Evolutionary conservation across 2,888 invertebrate genomes (phyloP).

Genomic region (Ophonus ardosiacus): DNA sequence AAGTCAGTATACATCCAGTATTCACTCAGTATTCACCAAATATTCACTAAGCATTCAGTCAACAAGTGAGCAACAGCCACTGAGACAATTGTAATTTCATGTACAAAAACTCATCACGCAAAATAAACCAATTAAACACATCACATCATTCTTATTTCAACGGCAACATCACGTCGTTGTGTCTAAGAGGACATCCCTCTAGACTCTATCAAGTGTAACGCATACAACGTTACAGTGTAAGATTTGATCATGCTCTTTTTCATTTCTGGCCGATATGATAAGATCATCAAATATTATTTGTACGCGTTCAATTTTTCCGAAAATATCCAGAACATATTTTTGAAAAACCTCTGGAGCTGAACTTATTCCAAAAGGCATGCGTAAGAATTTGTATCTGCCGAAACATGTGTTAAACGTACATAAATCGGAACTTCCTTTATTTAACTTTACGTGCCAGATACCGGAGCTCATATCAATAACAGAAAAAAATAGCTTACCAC

Average conservation of each 20-base stretch:
- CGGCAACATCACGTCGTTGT: too few relatives aligned
- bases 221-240: too few relatives aligned
- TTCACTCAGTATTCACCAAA: too few relatives aligned
- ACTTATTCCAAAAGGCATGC: constrained; percentile 65
- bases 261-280: constrained; percentile 62
- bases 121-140: too few relatives aligned
- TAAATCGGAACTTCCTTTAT: constrained; percentile 59
- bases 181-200: too few relatives aligned
- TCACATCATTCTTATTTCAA: too few relatives aligned
- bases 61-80: too few relatives aligned
- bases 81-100: too few relatives aligned
- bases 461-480: constrained; percentile 62
- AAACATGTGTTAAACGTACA: constrained; percentile 64
- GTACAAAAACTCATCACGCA: too few relatives aligned
- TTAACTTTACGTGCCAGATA: constrained; percentile 65
- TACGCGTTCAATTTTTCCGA: constrained; percentile 52
- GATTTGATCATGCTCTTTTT: constrained; percentile 65
- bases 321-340: constrained; percentile 60
- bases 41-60: too few relatives aligned
- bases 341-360: constrained; percentile 66
- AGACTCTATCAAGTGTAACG: too few relatives aligned
- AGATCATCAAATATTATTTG: constrained; percentile 62
- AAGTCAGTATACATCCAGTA: too few relatives aligned
- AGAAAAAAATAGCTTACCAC: neutral
- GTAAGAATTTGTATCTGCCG: constrained; percentile 59